A percentile compares a stretch with the other conserved stretches of the same genome.
Evolutionary conservation across 1,140 invertebrate species (phyloP).

Genomic region (Acyrthosiphon pisum): DNA sequence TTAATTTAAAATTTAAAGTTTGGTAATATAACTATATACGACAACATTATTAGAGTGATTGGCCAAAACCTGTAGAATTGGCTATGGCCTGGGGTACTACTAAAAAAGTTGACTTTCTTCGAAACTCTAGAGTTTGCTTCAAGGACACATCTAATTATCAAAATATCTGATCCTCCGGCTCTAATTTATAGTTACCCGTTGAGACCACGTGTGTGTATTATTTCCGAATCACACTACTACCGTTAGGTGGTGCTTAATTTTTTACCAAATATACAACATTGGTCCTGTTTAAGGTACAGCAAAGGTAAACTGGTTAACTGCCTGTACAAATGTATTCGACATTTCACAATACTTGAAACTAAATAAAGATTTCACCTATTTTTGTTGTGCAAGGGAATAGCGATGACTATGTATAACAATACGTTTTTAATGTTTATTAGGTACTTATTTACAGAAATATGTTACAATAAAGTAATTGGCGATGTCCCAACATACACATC

Average conservation of each 20-base stretch:
- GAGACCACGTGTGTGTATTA: background rate
- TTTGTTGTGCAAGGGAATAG: background rate
- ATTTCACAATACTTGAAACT: slow-evolving; percentile 9
- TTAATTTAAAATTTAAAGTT: background rate
- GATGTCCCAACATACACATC: background rate
- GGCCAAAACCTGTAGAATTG: background rate
- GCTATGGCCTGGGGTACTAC: background rate
- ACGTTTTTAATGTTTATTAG: background rate
- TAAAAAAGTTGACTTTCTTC: background rate
- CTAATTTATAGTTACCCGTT: background rate
- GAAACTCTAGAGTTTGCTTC: background rate
- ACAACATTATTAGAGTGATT: background rate
- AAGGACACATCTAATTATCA: background rate
- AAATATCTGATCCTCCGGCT: background rate
- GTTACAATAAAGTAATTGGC: background rate
- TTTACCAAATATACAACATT: background rate
- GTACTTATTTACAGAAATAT: no score
- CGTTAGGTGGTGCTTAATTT: no score
- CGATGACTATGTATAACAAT: background rate
- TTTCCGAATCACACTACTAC: background rate
- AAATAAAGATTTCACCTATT: background rate
- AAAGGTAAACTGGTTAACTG: background rate
- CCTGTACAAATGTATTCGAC: background rate
- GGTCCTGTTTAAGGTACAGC: background rate
- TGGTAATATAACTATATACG: background rate